These are phyloP conservation scores for Lethenteron reissneri DNA, from an alignment of 2,113 vertebrate genomes.

Conservation along the genomic window DNA sequence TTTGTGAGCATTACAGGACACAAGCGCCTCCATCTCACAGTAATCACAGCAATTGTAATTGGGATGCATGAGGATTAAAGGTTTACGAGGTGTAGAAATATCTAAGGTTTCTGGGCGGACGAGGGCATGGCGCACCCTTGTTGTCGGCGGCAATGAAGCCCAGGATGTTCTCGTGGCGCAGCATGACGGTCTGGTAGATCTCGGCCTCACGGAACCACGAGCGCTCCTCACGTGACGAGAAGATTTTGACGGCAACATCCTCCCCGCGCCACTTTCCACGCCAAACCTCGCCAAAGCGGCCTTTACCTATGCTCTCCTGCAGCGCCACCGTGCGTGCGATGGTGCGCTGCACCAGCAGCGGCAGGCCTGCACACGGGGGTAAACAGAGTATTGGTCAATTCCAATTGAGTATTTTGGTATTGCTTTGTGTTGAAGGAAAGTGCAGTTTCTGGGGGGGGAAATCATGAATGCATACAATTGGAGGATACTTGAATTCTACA, in stretches of 20 bases:
- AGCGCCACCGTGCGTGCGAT: constrained; percentile 87
- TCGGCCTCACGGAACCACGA: constrained; percentile 95
- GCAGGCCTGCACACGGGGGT: constrained; percentile 34
- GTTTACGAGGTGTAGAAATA: too few species aligned
- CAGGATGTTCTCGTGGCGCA: constrained; percentile 82
- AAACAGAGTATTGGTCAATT: background rate
- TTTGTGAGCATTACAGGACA: too few species aligned
- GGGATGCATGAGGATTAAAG: too few species aligned
- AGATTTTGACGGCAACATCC: constrained; percentile 94
- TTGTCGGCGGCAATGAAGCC: constrained; percentile 95
- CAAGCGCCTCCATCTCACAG: too few species aligned
- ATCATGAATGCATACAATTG: background rate
- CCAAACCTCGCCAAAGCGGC: constrained; percentile 83
- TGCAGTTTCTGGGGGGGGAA: background rate
- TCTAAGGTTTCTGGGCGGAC: too few species aligned
- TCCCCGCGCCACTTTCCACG: constrained; percentile 82
- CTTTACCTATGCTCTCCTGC: constrained; percentile 76
- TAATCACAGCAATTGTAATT: too few species aligned
- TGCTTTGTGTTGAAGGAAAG: too few species aligned
- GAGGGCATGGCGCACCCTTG: constrained; percentile 38
- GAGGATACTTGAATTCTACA: background rate
- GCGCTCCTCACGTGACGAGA: constrained; percentile 74
- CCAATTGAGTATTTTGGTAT: background rate
- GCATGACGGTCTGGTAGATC: constrained; percentile 89
- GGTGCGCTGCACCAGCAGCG: constrained; percentile 74